Evolutionary conservation across 2,888 invertebrate genomes (phyloP), one percentile per base, ranked within the genome.

Genomic region (Rhogogaster chlorosoma): DNA sequence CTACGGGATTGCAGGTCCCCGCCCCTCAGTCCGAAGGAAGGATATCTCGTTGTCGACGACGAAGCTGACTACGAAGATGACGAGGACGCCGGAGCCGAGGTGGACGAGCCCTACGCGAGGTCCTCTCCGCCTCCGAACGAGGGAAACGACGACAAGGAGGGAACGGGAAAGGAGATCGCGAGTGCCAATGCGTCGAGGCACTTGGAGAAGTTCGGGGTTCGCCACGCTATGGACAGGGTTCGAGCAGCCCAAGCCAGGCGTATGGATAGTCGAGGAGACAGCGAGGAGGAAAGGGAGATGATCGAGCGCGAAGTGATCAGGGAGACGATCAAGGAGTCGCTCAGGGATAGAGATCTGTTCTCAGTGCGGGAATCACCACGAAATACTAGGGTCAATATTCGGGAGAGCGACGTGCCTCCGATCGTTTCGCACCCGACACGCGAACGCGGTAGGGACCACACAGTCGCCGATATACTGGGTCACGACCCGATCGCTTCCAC

Each of bases 1-100:
- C 94, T 98, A 88, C 96, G 96, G 88, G 97, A 98, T 93, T 98
- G 98, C 91, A 94, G 95, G 75, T 96, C 96, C 0, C 95, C 94
- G 0, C 95, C 96, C 6, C 95, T 96, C 1, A 90, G 89, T 87
- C 88, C 89, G 22, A 86, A 87, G 4, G 90, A 45, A n/a, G 73
- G 53, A 18, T 84, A 53, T 15, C 36, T 32, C 10, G 77, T 70
- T 12, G 86, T 70, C 15, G 80, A 22, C 9, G 73, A 73, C n/a
- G 84, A 84, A 9, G 84, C 88, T 7, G 88, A 90, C 32, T 90
- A 88, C 80, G 90, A 91, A 71, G 89, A 90, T 32, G 73, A 70
- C 85, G 71, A 84, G 83, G 42, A 86, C 87, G 73, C 70, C 85
- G 15, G 78, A 86, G 77, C 83, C 80, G 85, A 80, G 42, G 45